Conservation (phyloP, 2,113 vertebrate genomes). For the Cavia aperea region DNA sequence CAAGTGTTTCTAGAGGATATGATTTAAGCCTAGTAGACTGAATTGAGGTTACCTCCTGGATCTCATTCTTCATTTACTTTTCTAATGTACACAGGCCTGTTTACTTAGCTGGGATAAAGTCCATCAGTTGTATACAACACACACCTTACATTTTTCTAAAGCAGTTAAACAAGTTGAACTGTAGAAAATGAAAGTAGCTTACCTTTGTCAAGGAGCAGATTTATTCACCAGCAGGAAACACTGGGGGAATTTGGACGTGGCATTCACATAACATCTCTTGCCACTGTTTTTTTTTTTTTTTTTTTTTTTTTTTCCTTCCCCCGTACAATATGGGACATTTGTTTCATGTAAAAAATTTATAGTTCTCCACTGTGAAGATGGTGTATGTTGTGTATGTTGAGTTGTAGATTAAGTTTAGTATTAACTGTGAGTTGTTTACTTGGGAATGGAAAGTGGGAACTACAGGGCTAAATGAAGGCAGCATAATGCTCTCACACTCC, state of each 20-base stretch:
- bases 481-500: neutral
- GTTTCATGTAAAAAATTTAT: neutral
- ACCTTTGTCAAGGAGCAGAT: neutral
- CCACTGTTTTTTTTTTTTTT: neutral
- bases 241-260: neutral
- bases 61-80: neutral
- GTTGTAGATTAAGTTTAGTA: neutral
- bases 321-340: neutral
- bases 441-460: neutral
- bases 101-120: neutral
- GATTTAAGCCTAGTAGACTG: neutral
- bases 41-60: neutral
- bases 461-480: neutral
- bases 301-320: neutral
- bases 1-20: neutral
- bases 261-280: neutral
- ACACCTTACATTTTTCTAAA: neutral
- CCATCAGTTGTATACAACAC: neutral
- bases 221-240: neutral
- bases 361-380: neutral
- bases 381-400: too few species aligned
- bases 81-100: neutral
- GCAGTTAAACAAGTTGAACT: neutral
- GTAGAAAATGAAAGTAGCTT: neutral
- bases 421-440: neutral